Evolutionary conservation across 2,888 invertebrate species (phyloP), one percentile per base, ranked within the genome.

Genomic region (Agrotis puta): DNA sequence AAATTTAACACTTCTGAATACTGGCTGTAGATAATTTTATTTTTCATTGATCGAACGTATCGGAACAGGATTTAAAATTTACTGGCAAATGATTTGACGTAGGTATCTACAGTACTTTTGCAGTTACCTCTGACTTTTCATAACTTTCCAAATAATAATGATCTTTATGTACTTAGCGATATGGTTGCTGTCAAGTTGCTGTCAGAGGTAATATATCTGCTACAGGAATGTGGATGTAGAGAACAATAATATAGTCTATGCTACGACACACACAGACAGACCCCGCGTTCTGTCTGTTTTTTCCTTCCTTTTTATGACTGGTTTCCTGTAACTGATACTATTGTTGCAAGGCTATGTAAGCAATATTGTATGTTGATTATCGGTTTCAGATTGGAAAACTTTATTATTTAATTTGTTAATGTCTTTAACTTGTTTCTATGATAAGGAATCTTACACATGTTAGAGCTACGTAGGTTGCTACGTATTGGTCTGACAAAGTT

Each of bases 1-100:
- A 18, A 65, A 65, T 63, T 80, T 75, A 70, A 75, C 76, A 78
- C 76, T 63, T 61, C 62, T 54, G 58, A 56, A 63, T 24, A 56
- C 27, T 62, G 56, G 9, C 70, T 70, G 53, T n/a, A 18, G 57
- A 76, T 66, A 66, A 77, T 70, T 80, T 79, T 57, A 70, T 51
- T 70, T 74, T 68, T 56, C 70, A 70, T 66, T 81, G 64, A 64
- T 61, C 33, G 70, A 53, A 57, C 51, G 71, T 77, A 45, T 54
- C 65, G 14, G 70, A 78, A 64, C 57, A n/a, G 43, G 59, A 61
- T 59, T 70, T 57, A 16, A 51, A 48, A 75, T 75, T 70, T 64
- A 24, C 45, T 57, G 0, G 22, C 20, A 20, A 47, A 27, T 65
- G 50, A 48, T 62, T 80, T 39, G 47, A 54, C 45, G 39, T 43